Percentiles rank a stretch among this genome's conserved stretches.
phyloP scores from a whole-genome alignment of 2,888 invertebrate genomes.

The Strigamia maritima region DNA sequence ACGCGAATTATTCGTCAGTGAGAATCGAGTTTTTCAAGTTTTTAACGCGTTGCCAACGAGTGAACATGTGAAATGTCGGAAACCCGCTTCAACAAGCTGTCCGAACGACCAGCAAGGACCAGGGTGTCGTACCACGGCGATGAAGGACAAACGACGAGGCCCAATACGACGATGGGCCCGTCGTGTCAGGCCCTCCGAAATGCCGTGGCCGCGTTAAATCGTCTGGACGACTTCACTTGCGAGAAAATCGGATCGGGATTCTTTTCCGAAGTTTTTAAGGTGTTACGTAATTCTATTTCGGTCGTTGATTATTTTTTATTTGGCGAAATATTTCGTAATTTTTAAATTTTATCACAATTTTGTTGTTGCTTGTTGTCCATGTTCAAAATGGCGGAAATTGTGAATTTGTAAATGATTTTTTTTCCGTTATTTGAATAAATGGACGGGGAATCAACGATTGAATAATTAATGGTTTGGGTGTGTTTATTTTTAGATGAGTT shows the following conservation, averaged over 20 bases:
- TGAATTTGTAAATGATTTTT: no score
- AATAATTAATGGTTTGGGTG: neutral
- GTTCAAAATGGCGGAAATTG: neutral
- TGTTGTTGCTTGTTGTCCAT: no score
- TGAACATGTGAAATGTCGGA: neutral
- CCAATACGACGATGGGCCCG: slow-evolving; percentile 58
- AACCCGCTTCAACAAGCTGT: slow-evolving; percentile 39
- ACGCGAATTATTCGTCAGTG: neutral
- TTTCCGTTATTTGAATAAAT: no score
- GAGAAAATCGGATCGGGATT: slow-evolving; percentile 93
- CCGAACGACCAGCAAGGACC: neutral
- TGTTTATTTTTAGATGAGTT: neutral
- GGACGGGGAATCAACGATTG: no score
- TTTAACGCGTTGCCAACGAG: neutral
- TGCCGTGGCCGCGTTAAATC: slow-evolving; percentile 85
- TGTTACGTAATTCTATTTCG: slow-evolving; percentile 51
- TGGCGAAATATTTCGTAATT: neutral
- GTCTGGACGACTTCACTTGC: slow-evolving; percentile 87
- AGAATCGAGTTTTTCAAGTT: neutral
- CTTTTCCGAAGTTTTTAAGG: slow-evolving; percentile 97
- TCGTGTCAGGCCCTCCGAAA: slow-evolving; percentile 87
- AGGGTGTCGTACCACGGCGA: slow-evolving; percentile 2
- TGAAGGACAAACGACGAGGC: slow-evolving; percentile 43
- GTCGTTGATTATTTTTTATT: neutral
- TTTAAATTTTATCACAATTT: neutral